These are phyloP conservation scores for Tipula confusa DNA, from an alignment of 2,888 invertebrate genomes.

Conservation along the genomic window DNA sequence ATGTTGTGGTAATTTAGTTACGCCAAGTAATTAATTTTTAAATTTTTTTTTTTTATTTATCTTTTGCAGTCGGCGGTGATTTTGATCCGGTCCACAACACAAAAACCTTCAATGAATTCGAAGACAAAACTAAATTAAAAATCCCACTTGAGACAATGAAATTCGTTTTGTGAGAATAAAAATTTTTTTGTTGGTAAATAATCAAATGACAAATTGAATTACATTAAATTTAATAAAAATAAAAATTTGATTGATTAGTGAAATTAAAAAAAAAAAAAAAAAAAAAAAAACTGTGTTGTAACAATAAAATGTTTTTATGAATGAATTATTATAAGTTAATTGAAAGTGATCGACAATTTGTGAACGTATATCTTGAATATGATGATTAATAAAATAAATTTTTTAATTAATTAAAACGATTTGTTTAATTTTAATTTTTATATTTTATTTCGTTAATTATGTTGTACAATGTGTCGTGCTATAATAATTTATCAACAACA, in stretches of 20 bases:
- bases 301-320: neutral
- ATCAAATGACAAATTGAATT: conserved; percentile 20
- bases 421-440: neutral
- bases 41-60: neutral
- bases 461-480: neutral
- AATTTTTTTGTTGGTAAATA: neutral
- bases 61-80: conserved; percentile 5
- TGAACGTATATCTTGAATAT: neutral
- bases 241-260: conserved; percentile 12
- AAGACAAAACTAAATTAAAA: neutral
- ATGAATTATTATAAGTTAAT: neutral
- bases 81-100: conserved; percentile 5
- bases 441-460: neutral
- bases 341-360: conserved; percentile 15
- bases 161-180: neutral
- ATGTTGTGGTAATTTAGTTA: neutral
- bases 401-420: neutral
- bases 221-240: neutral
- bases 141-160: neutral
- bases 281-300: neutral
- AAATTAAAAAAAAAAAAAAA: too few relatives aligned
- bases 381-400: neutral
- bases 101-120: neutral
- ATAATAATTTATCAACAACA: neutral
- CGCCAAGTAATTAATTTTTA: conserved; percentile 15